These are phyloP conservation scores for Mechanitis messenoides DNA, from an alignment of 2,888 invertebrate species.

Conservation along the genomic window DNA sequence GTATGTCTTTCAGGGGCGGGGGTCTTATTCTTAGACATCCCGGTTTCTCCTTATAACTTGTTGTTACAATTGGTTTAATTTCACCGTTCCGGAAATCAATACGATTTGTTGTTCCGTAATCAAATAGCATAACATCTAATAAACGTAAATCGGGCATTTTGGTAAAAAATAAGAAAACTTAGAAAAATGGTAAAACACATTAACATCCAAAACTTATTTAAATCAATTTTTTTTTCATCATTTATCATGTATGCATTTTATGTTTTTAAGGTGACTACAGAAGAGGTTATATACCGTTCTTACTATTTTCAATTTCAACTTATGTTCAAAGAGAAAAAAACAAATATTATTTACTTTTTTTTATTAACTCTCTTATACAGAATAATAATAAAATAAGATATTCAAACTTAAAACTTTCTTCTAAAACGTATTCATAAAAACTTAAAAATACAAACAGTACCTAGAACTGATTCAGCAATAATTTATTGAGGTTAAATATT, in stretches of 20 bases:
- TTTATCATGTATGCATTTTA: no score
- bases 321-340: no score
- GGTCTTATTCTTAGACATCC: conserved; percentile 19
- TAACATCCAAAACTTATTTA: not conserved
- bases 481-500: no score
- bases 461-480: not conserved
- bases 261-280: no score
- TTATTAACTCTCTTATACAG: not conserved
- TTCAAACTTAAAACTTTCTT: conserved; percentile 17
- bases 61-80: conserved; percentile 25
- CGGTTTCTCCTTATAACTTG: conserved; percentile 31
- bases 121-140: conserved; percentile 36
- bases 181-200: conserved; percentile 7
- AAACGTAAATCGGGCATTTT: conserved; percentile 22
- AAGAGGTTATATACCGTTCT: no score
- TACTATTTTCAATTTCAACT: no score
- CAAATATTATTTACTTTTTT: not conserved
- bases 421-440: conserved; percentile 16
- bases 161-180: conserved; percentile 5
- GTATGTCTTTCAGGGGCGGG: conserved; percentile 35
- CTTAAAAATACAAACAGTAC: conserved; percentile 17
- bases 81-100: conserved; percentile 32
- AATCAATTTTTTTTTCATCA: no score
- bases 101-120: conserved; percentile 35
- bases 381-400: not conserved